Percentiles rank a stretch among this genome's conserved stretches.
These are phyloP conservation scores for Bellardia pandia DNA, from an alignment of 2,888 invertebrate species.

Conservation along the genomic window DNA sequence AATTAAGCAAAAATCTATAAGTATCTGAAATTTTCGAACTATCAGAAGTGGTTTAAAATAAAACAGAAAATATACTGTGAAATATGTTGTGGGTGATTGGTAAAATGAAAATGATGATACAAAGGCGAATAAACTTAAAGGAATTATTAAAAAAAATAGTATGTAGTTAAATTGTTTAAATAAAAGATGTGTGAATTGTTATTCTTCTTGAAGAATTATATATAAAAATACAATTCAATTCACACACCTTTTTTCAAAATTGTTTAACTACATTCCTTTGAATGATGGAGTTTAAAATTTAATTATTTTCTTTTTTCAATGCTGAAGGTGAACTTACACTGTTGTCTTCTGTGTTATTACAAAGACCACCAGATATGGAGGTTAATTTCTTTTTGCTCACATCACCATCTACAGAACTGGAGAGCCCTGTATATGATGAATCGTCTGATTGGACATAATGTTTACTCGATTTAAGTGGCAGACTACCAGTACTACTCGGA, in stretches of 20 bases:
- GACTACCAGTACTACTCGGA: slow-evolving; percentile 67
- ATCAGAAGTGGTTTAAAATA: slow-evolving; percentile 19
- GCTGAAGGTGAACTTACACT: slow-evolving; percentile 69
- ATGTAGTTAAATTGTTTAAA: slow-evolving; percentile 12
- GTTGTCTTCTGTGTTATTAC: slow-evolving; percentile 67
- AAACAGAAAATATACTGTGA: slow-evolving; percentile 40
- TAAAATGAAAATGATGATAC: slow-evolving; percentile 53
- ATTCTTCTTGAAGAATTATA: not conserved
- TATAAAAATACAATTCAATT: slow-evolving; percentile 20
- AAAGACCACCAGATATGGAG: slow-evolving; percentile 66
- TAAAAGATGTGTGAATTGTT: slow-evolving; percentile 51
- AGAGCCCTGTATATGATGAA: slow-evolving; percentile 53
- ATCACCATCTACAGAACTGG: slow-evolving; percentile 69
- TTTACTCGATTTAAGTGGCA: slow-evolving; percentile 71
- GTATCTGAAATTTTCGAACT: not conserved
- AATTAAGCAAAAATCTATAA: not conserved
- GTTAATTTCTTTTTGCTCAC: slow-evolving; percentile 71
- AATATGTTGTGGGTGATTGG: slow-evolving; percentile 32
- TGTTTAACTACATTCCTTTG: slow-evolving; percentile 31
- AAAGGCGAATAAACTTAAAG: slow-evolving; percentile 52
- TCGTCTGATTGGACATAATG: slow-evolving; percentile 68
- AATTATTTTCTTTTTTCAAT: slow-evolving; percentile 8
- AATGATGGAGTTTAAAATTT: not conserved
- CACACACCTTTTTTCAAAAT: slow-evolving; percentile 42
- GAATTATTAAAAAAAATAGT: slow-evolving; percentile 11